These are phyloP conservation scores for Pristionchus exspectatus DNA, from an alignment of 2,888 invertebrate genomes.

Conservation along the genomic window DNA sequence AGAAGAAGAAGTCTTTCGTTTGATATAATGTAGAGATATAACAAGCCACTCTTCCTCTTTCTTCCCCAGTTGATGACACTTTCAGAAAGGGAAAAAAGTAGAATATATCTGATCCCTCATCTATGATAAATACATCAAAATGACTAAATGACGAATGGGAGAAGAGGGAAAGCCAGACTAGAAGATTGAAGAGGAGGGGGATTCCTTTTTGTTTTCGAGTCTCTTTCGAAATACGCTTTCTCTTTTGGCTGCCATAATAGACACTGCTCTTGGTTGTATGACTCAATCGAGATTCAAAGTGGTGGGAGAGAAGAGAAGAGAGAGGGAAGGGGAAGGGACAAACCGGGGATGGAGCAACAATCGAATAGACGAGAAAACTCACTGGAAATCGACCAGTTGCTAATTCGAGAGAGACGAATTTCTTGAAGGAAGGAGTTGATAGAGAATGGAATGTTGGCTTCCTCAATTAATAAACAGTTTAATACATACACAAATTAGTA, in stretches of 20 bases:
- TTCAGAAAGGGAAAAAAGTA: background rate
- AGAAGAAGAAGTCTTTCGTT: background rate
- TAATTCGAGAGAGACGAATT: slow-evolving; percentile 43
- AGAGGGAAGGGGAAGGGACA: background rate
- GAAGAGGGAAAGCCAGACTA: background rate
- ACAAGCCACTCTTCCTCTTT: background rate
- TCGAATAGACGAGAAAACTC: slow-evolving; percentile 18
- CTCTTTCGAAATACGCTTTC: background rate
- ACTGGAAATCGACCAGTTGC: slow-evolving; percentile 39
- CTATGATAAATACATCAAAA: slow-evolving; percentile 11
- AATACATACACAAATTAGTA: background rate
- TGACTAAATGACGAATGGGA: background rate
- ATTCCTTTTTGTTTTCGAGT: slow-evolving; percentile 7
- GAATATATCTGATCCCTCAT: background rate
- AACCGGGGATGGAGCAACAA: background rate
- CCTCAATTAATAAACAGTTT: background rate
- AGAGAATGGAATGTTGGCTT: slow-evolving; percentile 38
- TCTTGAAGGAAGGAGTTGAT: background rate
- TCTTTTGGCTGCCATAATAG: slow-evolving; percentile 26
- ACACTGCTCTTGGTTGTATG: slow-evolving; percentile 1
- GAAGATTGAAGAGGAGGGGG: background rate
- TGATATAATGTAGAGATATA: background rate
- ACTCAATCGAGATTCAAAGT: slow-evolving; percentile 14
- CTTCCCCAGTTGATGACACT: background rate
- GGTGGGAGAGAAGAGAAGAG: background rate